These are phyloP conservation scores for Tipula unca DNA, from an alignment of 2,888 invertebrate genomes.

Conservation along the genomic window DNA sequence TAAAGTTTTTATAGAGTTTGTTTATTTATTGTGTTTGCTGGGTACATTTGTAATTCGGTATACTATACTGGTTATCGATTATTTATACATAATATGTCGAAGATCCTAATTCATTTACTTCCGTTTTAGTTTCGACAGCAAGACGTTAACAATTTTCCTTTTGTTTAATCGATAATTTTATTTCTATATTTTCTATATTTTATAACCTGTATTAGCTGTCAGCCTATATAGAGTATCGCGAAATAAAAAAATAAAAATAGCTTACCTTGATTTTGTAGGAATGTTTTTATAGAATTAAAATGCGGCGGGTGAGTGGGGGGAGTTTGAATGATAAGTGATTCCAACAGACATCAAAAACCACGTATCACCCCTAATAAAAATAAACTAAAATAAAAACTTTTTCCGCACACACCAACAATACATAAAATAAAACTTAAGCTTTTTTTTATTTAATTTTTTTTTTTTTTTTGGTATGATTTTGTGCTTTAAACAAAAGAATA, in stretches of 20 bases:
- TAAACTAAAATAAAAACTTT: neutral
- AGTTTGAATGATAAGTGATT: neutral
- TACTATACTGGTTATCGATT: neutral
- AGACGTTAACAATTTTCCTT: neutral
- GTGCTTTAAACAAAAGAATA: neutral
- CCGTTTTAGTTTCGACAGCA: neutral
- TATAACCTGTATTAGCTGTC: neutral
- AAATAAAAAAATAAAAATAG: too few species aligned
- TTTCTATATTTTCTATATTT: neutral
- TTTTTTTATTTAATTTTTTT: neutral
- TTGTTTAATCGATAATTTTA: neutral
- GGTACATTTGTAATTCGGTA: neutral
- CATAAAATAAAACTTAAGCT: neutral
- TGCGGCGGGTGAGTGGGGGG: neutral
- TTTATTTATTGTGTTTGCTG: neutral
- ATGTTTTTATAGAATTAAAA: neutral
- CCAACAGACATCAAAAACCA: neutral
- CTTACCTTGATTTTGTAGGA: neutral
- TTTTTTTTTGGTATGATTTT: neutral
- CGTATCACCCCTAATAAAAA: neutral
- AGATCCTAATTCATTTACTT: neutral
- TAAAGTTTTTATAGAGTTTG: neutral
- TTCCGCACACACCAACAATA: neutral
- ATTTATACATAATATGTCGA: too few species aligned
- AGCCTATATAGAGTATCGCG: neutral